These are phyloP conservation scores for Stomorhina lunata DNA, from an alignment of 2,888 invertebrate genomes.

Conservation along the genomic window DNA sequence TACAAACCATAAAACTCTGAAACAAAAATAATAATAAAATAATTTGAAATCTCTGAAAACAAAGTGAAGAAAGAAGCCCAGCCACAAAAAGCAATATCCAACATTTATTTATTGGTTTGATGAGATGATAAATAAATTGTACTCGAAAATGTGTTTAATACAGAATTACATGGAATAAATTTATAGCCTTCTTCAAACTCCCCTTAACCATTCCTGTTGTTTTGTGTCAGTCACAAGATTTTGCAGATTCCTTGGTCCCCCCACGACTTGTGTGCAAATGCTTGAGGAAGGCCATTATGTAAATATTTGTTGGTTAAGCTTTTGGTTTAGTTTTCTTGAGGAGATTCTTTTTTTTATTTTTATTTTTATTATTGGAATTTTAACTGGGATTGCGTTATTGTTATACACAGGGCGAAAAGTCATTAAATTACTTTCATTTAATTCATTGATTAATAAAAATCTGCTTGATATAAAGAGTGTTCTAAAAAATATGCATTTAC, in stretches of 20 bases:
- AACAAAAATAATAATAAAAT: conserved; percentile 35
- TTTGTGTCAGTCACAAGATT: conserved; percentile 37
- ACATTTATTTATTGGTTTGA: conserved; percentile 58
- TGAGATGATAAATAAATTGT: conserved; percentile 1
- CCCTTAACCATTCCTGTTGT: not conserved
- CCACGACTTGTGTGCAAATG: conserved; percentile 47
- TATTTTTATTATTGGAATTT: conserved; percentile 5
- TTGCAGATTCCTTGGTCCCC: not conserved
- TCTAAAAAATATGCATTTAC: too few relatives aligned
- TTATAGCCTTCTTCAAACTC: too few relatives aligned
- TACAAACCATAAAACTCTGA: not conserved
- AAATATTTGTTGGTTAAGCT: conserved; percentile 70
- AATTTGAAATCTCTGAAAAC: conserved; percentile 54
- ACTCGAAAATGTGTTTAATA: not conserved
- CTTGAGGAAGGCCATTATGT: conserved; percentile 76
- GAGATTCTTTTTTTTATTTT: conserved; percentile 2
- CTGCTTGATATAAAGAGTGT: too few relatives aligned
- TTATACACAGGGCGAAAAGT: conserved; percentile 8
- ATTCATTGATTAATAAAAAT: too few relatives aligned
- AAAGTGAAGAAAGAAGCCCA: too few relatives aligned
- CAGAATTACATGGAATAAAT: too few relatives aligned
- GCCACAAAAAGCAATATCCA: conserved; percentile 65
- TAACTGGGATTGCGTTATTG: conserved; percentile 11
- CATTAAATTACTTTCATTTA: not conserved
- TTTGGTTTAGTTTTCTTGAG: conserved; percentile 31